These are phyloP conservation scores for Drosophila pegasa DNA, from an alignment of 2,888 invertebrate species.

Conservation along the genomic window DNA sequence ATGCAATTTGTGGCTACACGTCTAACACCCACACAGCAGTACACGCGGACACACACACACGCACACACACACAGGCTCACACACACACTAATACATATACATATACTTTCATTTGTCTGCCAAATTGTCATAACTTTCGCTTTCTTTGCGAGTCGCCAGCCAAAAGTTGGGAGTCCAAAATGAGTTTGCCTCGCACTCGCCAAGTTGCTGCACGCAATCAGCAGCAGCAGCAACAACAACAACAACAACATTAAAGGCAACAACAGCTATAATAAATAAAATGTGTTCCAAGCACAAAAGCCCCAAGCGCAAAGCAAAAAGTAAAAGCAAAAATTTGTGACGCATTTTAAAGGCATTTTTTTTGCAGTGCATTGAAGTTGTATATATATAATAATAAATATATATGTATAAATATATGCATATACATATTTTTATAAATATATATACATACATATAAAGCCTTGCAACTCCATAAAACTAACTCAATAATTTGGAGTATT, in stretches of 20 bases:
- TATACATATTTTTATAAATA: not conserved
- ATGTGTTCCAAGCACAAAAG: slow-evolving; percentile 17
- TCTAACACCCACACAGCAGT: slow-evolving; percentile 43
- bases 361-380: slow-evolving; percentile 63
- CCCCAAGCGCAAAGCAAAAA: slow-evolving; percentile 40
- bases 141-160: slow-evolving; percentile 58
- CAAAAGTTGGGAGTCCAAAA: slow-evolving; percentile 40
- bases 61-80: not conserved
- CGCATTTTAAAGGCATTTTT: slow-evolving; percentile 5
- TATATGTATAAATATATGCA: not conserved
- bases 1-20: slow-evolving; percentile 70
- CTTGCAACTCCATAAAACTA: not conserved
- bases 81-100: not conserved
- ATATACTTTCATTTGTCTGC: slow-evolving; percentile 65
- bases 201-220: slow-evolving; percentile 72
- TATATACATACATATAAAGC: slow-evolving; percentile 13
- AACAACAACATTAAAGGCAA: slow-evolving; percentile 5
- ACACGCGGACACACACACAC: slow-evolving; percentile 6
- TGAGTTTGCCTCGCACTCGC: slow-evolving; percentile 38
- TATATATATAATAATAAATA: slow-evolving; percentile 8
- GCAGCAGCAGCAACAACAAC: slow-evolving; percentile 28
- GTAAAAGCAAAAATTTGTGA: slow-evolving; percentile 63
- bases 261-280: slow-evolving; percentile 42
- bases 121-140: slow-evolving; percentile 78
- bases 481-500: not conserved